Evolutionary conservation across 1,140 invertebrate species (phyloP), one percentile per base, ranked within the genome.

Genomic region (Pachypsylla venusta): DNA sequence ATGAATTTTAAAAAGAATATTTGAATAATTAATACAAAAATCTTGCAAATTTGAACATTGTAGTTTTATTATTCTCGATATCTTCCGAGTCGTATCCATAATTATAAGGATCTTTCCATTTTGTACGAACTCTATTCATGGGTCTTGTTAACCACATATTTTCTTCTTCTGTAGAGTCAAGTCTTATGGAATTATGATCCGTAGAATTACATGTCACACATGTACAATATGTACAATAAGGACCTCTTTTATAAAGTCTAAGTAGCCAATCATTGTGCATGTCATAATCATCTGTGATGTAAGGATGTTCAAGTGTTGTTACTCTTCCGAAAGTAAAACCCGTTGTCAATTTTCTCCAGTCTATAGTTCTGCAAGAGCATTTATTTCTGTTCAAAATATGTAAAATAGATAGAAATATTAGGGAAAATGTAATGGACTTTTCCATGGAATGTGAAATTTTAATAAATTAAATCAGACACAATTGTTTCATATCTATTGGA

Each of bases 81-180:
- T 48, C 42, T n/a, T 48, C 42, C 42, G 42, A 48, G n/a, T 48
- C 42, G 16, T 48, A 48, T 5, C 42, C 42, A 19, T 48, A 48
- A 19, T 48, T 48, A 22, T 19, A 48, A 48, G 42, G 42, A 19
- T 48, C 42, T 19, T 48, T 48, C 42, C 42, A 48, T 19, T 7
- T 3, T 4, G n/a, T 48, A n/a, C 22, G 16, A 19, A 19, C 3
- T 22, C 42, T 19, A 3, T 22, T 5, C 4, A 3, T 19, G 4
- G 42, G 42, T 19, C 4, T 5, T 5, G 42, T 48, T n/a, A 48
- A 3, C 4, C 16, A 5, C n/a, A 7, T 19, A 4, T 10, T 19
- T 22, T 4, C 16, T 19, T 48, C 42, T 5, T 19, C n/a, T 5
- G 42, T 19, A 22, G 16, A n/a, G 3, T 4, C 4, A 19, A 19